Base-by-base conservation (phyloP, 1,140 invertebrate species). In the Caerostris extrusa region DNA sequence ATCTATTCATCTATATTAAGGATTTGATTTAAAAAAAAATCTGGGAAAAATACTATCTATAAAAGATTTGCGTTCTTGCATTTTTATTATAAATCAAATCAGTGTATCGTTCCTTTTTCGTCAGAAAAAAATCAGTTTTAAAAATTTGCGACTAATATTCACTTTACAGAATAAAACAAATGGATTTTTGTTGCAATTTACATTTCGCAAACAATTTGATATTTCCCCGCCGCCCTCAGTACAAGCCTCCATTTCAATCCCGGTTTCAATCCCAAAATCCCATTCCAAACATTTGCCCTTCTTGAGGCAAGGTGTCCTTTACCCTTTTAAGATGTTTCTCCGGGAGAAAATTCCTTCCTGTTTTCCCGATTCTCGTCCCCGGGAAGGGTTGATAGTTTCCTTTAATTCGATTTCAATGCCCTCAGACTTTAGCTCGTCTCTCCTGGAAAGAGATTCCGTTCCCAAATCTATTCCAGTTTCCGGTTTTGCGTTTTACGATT, bases 401-500 rank as follows among this genome's bases (percentile, higher is more conserved):
- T 5, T 34, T 77, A 77, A 77, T 77, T 77, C 71, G 71, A 77
- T 77, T 77, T 14, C 71, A 50, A 77, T 77, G 71, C 34, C 12
- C 5, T 50, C 34, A 64, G 71, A 14, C 34, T 50, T 77, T 34
- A 4, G 19, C 53, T 5, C 10, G 34, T 10, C 10, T 14, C 8
- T 77, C 6, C 7, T 14, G 53, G 71, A 14, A 77, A 53, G 71
- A 12, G 71, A 77, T 77, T 77, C 50, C 71, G 71, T 53, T 14
- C 14, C 71, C 34, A 8, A 77, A 77, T 50, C 34, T 50, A 12
- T 3, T 12, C 71, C 34, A 10, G 71, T 77, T 77, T 77, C 71
- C 71, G 71, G 71, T 77, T 77, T 50, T 34, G 34, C 12, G 71
- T 77, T 77, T 77, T 77, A 53, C 34, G 71, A 77, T 77, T 71